Conservation (phyloP, 2,888 invertebrate species). For the Watsonalla binaria region DNA sequence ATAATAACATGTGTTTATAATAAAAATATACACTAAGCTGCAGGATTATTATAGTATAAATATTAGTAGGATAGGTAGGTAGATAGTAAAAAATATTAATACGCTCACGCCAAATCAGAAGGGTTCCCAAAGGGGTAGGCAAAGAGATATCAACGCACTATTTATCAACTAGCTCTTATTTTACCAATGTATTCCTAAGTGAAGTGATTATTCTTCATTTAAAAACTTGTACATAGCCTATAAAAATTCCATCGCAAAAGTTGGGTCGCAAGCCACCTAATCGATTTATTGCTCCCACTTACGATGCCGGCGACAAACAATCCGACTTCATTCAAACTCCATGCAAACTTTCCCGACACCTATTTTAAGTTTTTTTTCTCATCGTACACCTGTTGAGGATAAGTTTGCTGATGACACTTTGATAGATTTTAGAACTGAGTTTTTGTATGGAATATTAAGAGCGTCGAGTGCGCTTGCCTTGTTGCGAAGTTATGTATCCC, state of each 20-base stretch:
- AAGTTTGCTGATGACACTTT: conserved; percentile 57
- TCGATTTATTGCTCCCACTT: conserved; percentile 26
- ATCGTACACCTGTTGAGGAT: conserved; percentile 44
- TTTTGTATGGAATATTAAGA: conserved; percentile 38
- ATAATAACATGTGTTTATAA: no score
- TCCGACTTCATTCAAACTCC: conserved; percentile 35
- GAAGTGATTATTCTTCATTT: not conserved
- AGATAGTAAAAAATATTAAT: no score
- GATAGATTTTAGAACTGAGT: conserved; percentile 53
- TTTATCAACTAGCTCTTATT: not conserved
- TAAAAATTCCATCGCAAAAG: conserved; percentile 11
- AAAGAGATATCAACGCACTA: no score
- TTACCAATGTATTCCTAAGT: not conserved
- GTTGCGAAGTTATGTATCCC: not conserved
- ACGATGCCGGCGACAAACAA: conserved; percentile 20
- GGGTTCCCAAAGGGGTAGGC: no score
- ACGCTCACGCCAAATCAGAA: no score
- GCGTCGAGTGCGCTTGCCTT: conserved; percentile 5
- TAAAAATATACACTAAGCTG: no score
- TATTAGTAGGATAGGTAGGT: no score
- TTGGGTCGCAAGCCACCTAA: conserved; percentile 23
- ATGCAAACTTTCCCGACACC: conserved; percentile 35
- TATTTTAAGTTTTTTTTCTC: conserved; percentile 45
- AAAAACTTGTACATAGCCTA: not conserved
- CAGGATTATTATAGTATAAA: no score